Percentiles rank a stretch among this genome's conserved stretches.
Conservation (phyloP, 2,113 vertebrate genomes). For the Progne subis region DNA sequence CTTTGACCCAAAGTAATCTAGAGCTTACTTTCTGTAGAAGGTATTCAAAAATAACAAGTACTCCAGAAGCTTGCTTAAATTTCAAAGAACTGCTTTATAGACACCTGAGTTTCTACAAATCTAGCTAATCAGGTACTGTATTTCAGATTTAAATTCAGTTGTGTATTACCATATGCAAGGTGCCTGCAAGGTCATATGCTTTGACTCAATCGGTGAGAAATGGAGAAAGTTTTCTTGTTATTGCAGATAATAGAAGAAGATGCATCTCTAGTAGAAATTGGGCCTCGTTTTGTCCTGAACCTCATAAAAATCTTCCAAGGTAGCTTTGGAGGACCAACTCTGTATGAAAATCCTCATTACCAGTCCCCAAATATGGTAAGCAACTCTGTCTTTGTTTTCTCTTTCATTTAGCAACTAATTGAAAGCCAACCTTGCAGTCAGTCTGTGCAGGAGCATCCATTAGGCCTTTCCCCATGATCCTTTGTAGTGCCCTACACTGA, state of each 20-base stretch:
- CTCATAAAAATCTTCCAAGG: conserved; percentile 96
- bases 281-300: conserved; percentile 95
- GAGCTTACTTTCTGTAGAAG: neutral
- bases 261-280: conserved; percentile 92
- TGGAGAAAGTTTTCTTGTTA: neutral
- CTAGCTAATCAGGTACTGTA: accelerated
- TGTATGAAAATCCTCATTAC: conserved; percentile 91
- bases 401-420: neutral
- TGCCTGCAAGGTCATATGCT: neutral
- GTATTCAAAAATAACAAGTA: neutral
- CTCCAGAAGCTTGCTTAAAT: neutral
- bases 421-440: neutral
- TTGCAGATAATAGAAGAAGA: conserved; percentile 95
- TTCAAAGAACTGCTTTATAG: neutral
- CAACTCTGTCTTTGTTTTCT: neutral
- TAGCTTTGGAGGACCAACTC: conserved; percentile 94
- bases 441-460: neutral
- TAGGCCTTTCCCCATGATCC: neutral
- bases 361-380: conserved; percentile 92
- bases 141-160: neutral
- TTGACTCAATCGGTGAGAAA: neutral
- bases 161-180: neutral
- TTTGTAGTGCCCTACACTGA: neutral
- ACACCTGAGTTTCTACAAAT: neutral
- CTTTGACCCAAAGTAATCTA: neutral